Conservation (phyloP, 2,888 invertebrate species). For the Rhingia campestris region DNA sequence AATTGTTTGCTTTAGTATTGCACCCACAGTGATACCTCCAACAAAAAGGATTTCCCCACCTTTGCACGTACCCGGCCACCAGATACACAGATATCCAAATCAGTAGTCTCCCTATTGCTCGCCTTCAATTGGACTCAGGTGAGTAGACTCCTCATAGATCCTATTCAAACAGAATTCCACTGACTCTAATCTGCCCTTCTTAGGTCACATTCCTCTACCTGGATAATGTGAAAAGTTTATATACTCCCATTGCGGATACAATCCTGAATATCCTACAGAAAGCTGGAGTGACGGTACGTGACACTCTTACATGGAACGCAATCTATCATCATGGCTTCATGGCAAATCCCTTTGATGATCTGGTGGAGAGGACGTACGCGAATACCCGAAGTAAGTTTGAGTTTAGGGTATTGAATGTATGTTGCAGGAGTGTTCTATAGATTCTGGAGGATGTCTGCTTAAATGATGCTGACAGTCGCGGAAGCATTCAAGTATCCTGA, state of each 20-base stretch:
- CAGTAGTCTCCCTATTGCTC: conserved; percentile 92
- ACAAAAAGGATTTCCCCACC: conserved; percentile 93
- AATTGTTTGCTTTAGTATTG: conserved; percentile 88
- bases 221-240: conserved; percentile 89
- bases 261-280: conserved; percentile 88
- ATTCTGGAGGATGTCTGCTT: background rate
- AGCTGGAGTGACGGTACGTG: conserved; percentile 88
- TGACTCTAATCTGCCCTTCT: background rate
- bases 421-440: background rate
- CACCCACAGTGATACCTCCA: conserved; percentile 93
- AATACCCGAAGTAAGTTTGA: conserved; percentile 92
- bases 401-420: background rate
- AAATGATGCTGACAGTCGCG: background rate
- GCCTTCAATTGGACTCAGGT: conserved; percentile 96
- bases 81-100: conserved; percentile 96
- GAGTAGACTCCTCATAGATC: conserved; percentile 78
- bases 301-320: conserved; percentile 86
- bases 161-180: background rate
- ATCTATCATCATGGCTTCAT: conserved; percentile 92
- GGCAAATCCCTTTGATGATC: conserved; percentile 92
- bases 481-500: background rate
- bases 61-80: conserved; percentile 96
- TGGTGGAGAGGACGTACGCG: conserved; percentile 91
- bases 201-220: conserved; percentile 93
- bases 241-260: conserved; percentile 90